Evolutionary conservation across 1,140 invertebrate genomes (phyloP).

Genomic region (Drosophila kikkawai): DNA sequence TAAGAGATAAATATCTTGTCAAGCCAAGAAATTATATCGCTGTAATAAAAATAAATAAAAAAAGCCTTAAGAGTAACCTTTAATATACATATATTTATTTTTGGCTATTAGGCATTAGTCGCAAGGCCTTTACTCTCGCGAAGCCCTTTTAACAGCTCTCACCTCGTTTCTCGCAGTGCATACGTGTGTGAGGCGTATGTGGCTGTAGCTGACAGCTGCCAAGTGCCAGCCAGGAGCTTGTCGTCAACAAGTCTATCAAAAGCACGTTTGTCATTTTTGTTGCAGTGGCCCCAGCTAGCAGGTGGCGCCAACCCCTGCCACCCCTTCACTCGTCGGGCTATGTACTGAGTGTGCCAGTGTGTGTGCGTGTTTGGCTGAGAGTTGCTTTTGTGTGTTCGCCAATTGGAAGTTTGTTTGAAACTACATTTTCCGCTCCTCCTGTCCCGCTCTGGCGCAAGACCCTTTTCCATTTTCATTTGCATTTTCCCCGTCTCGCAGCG

Average conservation of each 20-base stretch:
- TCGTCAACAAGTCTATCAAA: constrained; percentile 84
- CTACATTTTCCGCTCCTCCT: constrained; percentile 50
- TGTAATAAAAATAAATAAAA: neutral
- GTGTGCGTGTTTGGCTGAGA: constrained; percentile 30
- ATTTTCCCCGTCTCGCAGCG: constrained; percentile 51
- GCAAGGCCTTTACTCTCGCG: too few relatives aligned
- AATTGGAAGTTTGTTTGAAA: constrained; percentile 75
- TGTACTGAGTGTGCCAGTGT: constrained; percentile 11
- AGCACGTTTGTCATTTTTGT: constrained; percentile 82
- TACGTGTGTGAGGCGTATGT: constrained; percentile 25
- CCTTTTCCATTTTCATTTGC: constrained; percentile 67
- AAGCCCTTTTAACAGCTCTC: neutral
- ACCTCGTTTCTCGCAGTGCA: neutral
- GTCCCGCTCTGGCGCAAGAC: constrained; percentile 24
- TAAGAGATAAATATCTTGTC: too few relatives aligned
- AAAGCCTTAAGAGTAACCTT: neutral
- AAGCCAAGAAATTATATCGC: neutral
- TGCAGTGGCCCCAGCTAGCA: constrained; percentile 49
- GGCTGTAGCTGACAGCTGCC: constrained; percentile 74
- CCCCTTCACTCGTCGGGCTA: constrained; percentile 13
- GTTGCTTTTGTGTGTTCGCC: constrained; percentile 47
- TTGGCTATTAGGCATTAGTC: too few relatives aligned
- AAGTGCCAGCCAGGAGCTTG: constrained; percentile 81
- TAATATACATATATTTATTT: neutral
- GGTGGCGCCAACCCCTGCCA: constrained; percentile 8